Evolutionary conservation across 2,888 invertebrate species (phyloP).

Genomic region (Drosophila histrio): DNA sequence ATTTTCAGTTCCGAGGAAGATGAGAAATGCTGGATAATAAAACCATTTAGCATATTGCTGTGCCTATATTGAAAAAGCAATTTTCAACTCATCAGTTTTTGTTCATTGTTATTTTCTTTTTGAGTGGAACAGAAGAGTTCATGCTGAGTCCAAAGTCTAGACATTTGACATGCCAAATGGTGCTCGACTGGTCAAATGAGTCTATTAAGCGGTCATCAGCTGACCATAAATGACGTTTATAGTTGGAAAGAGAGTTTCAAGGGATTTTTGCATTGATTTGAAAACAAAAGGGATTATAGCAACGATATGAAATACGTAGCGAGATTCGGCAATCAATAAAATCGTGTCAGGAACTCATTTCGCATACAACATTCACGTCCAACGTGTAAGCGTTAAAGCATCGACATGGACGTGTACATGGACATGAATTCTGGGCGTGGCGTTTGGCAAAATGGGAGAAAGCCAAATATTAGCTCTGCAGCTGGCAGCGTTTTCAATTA

Average conservation of each 20-base stretch:
- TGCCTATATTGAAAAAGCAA: slow-evolving; percentile 10
- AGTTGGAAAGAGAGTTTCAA: background rate
- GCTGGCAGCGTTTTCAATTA: slow-evolving; percentile 74
- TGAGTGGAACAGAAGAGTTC: slow-evolving; percentile 1
- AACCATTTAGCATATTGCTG: background rate
- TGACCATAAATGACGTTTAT: background rate
- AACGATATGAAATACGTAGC: slow-evolving; percentile 5
- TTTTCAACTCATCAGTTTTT: slow-evolving; percentile 5
- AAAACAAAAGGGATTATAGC: slow-evolving; percentile 9
- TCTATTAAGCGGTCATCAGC: slow-evolving; percentile 32
- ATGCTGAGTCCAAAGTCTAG: slow-evolving; percentile 46
- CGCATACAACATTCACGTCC: slow-evolving; percentile 34
- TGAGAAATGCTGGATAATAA: background rate
- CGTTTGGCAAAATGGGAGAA: slow-evolving; percentile 26
- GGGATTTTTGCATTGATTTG: slow-evolving; percentile 10
- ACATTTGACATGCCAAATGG: slow-evolving; percentile 38
- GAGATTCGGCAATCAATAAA: slow-evolving; percentile 38
- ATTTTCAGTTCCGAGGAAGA: background rate
- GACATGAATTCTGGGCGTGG: background rate
- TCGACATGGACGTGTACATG: slow-evolving; percentile 31
- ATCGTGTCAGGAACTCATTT: slow-evolving; percentile 56
- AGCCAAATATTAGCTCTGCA: slow-evolving; percentile 70
- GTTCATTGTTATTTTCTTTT: background rate
- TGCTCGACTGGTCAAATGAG: slow-evolving; percentile 15
- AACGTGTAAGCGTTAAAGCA: slow-evolving; percentile 54